Evolutionary conservation across 2,113 vertebrate species (phyloP).

Genomic region (Aramus guarauna): DNA sequence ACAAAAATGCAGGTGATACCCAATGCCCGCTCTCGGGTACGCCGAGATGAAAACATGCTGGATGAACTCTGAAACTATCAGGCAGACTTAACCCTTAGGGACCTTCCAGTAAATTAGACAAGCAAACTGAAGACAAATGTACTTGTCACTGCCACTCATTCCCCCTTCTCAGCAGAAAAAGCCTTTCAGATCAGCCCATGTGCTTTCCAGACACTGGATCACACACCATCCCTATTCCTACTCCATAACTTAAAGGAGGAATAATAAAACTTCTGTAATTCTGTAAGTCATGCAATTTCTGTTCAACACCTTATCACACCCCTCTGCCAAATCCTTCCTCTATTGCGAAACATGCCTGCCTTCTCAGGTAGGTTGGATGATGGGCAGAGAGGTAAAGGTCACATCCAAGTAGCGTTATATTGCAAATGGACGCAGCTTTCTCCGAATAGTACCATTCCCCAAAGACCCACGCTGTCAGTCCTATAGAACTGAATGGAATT

Average conservation of each 20-base stretch:
- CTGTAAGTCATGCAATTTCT: neutral
- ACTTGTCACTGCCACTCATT: neutral
- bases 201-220: neutral
- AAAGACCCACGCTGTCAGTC: neutral
- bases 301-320: neutral
- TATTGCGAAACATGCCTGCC: rapidly evolving
- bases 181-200: neutral
- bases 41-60: neutral
- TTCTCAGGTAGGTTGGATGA: neutral
- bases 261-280: neutral
- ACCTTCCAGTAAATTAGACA: neutral
- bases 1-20: neutral
- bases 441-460: neutral
- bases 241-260: neutral
- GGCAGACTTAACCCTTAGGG: neutral
- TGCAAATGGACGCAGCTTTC: neutral
- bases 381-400: neutral
- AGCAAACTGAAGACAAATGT: slow-evolving; percentile 8
- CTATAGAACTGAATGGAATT: neutral
- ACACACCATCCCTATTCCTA: neutral
- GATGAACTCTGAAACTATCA: neutral
- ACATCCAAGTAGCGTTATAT: neutral
- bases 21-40: neutral
- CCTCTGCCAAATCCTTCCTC: neutral
- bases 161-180: neutral